Evolutionary conservation across 92 coral and sea anemone species (phyloP).

Genomic region (Palythoa grandiflora): DNA sequence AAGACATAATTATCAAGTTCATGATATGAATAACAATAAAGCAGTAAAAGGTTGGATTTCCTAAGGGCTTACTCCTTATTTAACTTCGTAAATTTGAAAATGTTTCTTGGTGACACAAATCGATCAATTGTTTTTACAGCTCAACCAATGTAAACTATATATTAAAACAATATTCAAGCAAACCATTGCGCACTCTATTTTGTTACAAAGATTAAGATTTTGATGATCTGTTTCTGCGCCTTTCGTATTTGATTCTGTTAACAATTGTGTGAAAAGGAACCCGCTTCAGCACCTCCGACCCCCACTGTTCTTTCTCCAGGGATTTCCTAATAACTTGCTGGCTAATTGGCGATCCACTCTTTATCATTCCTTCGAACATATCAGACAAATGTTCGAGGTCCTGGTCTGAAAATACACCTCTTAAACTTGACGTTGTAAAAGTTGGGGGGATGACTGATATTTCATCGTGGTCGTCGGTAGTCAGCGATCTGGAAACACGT

Average conservation of each 20-base stretch:
- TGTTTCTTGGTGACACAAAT: not conserved
- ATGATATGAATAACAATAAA: too few species aligned
- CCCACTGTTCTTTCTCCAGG: constrained; percentile 45
- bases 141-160: not conserved
- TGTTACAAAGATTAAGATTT: not conserved
- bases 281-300: constrained; percentile 26
- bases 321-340: constrained; percentile 25
- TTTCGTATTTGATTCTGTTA: constrained; percentile 37
- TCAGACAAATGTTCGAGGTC: constrained; percentile 19
- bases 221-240: constrained; percentile 17
- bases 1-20: too few species aligned
- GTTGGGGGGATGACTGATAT: constrained; percentile 29
- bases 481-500: constrained; percentile 26
- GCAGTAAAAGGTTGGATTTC: too few species aligned
- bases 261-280: constrained; percentile 47
- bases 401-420: constrained; percentile 11
- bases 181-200: not conserved
- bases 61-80: not conserved
- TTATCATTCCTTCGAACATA: constrained; percentile 19
- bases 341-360: constrained; percentile 13
- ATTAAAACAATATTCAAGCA: constrained; percentile 3
- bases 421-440: constrained; percentile 19
- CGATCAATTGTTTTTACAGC: not conserved
- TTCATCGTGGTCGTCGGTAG: not conserved
- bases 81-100: constrained; percentile 5